Conservation (phyloP, 2,113 vertebrate genomes). For the Panthera tigris region DNA sequence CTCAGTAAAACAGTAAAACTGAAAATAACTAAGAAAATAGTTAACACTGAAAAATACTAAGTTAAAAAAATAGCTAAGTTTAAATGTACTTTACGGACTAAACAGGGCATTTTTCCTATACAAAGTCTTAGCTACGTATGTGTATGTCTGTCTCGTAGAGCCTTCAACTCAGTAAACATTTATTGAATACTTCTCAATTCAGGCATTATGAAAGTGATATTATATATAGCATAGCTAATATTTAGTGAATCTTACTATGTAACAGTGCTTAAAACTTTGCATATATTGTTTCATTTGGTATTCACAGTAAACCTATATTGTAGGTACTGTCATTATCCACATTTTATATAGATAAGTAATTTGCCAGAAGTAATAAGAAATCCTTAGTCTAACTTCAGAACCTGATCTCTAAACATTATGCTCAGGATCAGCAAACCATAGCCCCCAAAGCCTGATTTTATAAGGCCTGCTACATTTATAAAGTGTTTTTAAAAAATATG, state of each 20-base stretch:
- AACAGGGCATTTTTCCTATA: slow-evolving; percentile 15
- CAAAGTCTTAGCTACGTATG: background rate
- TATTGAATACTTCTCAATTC: background rate
- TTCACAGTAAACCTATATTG: background rate
- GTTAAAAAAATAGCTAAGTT: background rate
- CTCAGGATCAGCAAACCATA: background rate
- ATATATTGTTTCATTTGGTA: background rate
- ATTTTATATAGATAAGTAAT: background rate
- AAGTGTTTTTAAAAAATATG: background rate
- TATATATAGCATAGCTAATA: background rate
- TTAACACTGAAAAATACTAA: background rate
- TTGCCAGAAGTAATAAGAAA: slow-evolving; percentile 33
- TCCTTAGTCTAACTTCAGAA: background rate
- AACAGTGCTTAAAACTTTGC: slow-evolving; percentile 12
- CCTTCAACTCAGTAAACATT: slow-evolving; percentile 35
- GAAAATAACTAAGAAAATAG: background rate
- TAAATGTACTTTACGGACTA: background rate
- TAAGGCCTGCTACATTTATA: background rate
- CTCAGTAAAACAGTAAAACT: background rate
- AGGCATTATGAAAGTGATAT: background rate
- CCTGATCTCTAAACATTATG: background rate
- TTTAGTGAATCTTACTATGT: background rate
- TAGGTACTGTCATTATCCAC: background rate
- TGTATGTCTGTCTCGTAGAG: background rate
- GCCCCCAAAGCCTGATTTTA: background rate